Evolutionary conservation across 1,140 invertebrate genomes (phyloP).

Genomic region (Zeugodacus cucurbitae): DNA sequence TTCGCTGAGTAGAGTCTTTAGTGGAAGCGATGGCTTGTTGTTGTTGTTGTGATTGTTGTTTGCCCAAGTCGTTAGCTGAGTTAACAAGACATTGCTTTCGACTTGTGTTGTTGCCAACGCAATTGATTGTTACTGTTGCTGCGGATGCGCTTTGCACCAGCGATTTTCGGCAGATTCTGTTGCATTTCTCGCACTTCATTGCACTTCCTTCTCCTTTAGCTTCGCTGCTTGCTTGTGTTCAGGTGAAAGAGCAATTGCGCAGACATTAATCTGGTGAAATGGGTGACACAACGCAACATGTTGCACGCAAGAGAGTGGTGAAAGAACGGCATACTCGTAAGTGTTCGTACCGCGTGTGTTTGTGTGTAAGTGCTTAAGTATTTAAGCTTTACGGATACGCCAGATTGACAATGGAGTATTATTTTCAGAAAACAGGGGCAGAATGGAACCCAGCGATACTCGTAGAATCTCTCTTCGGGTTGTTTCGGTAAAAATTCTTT

Average conservation of each 20-base stretch:
- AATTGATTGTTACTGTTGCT: background rate
- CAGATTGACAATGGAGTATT: too few relatives aligned
- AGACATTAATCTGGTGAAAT: constrained; percentile 30
- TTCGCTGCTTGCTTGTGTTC: background rate
- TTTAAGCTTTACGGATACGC: too few relatives aligned
- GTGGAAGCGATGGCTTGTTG: background rate
- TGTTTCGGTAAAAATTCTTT: too few relatives aligned
- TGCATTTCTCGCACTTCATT: background rate
- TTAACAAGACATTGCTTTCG: background rate
- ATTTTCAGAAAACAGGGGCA: too few relatives aligned
- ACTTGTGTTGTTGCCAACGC: background rate
- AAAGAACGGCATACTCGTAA: background rate
- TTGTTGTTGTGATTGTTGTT: background rate
- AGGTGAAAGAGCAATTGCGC: constrained; percentile 22
- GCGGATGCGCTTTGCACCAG: background rate
- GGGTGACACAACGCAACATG: constrained; percentile 1
- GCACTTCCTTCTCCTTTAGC: background rate
- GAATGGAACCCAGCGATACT: too few relatives aligned
- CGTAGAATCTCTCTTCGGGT: too few relatives aligned
- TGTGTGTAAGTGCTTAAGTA: too few relatives aligned
- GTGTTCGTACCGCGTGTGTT: too few relatives aligned
- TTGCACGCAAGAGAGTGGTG: background rate
- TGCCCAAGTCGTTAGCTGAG: background rate
- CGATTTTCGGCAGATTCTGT: background rate
- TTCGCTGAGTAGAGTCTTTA: background rate